Evolutionary conservation across 2,113 vertebrate genomes (phyloP).

Genomic region (Petaurus breviceps): DNA sequence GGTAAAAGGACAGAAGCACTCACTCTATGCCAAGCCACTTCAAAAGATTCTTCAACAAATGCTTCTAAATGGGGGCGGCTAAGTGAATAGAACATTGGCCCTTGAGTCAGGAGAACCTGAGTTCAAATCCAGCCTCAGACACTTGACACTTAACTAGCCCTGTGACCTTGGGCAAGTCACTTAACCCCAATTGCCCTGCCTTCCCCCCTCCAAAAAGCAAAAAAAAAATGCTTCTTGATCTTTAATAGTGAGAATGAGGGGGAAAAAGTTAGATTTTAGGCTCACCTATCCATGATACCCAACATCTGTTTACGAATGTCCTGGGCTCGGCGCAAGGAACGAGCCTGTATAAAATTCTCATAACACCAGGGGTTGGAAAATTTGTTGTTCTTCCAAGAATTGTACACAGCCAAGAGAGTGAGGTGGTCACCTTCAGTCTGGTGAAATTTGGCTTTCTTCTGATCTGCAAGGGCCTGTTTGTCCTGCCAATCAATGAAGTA

Average conservation of each 20-base stretch:
- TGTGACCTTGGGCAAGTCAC: too few relatives aligned
- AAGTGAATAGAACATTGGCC: too few relatives aligned
- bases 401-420: conserved; percentile 98
- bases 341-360: conserved; percentile 98
- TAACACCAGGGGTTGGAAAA: conserved; percentile 99
- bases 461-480: conserved; percentile 97
- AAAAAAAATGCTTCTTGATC: background rate
- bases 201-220: too few relatives aligned
- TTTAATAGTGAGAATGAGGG: background rate
- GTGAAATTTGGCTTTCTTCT: conserved; percentile 99
- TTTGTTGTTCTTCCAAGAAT: conserved; percentile 99
- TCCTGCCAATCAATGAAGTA: conserved; percentile 83
- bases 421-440: conserved; percentile 98
- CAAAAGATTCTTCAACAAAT: background rate
- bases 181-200: too few relatives aligned
- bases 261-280: background rate
- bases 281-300: conserved; percentile 98
- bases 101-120: too few relatives aligned
- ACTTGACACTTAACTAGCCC: too few relatives aligned
- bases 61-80: background rate
- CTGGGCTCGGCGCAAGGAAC: conserved; percentile 94
- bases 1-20: background rate
- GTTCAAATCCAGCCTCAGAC: too few relatives aligned
- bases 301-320: conserved; percentile 99
- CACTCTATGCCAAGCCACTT: background rate